Evolutionary conservation across 1,140 invertebrate genomes (phyloP), one percentile per base, ranked within the genome.

Genomic region (Dinoponera quadriceps): DNA sequence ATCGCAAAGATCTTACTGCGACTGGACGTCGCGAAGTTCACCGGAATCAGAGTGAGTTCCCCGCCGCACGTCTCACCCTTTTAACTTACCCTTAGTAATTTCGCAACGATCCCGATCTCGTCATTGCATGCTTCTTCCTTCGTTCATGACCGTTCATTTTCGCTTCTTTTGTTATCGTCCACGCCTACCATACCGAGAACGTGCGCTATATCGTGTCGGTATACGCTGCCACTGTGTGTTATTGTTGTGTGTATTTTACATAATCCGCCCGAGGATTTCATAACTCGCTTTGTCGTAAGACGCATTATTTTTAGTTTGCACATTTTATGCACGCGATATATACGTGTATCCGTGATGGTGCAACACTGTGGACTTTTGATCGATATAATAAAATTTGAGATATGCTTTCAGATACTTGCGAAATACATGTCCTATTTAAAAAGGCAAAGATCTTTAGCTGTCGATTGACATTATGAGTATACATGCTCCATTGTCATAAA

Each of bases 41-140:
- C 89, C 51, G 91, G 91, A 82, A 77, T 86, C 48, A 88, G 91
- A 86, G 91, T 92, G 71, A 92, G 91, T 92, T 85, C 44, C 54
- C 68, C 85, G 74, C 29, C 25, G 55, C 22, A 49, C 74, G 18
- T 68, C 54, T 82, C 27, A 55, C 59, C 25, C 60, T 44, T 85
- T 68, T 25, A 3, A 38, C 7, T n/a, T 9, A 16, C n/a, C 1
- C 14, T 73, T 20, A 3, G 5, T 18, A 33, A 38, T 62, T 66
- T 60, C 48, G 38, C 7, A 44, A 29, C 51, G n/a, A 68, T n/a
- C 57, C 27, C 22, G 33, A 55, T 25, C 29, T n/a, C 48, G 4
- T 60, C 20, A 44, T 44, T 72, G 44, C 18, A 68, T 48, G 22
- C 11, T n/a, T n/a, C 20, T 80, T 55, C 69, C 57, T 71, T 82